A percentile compares a stretch with the other conserved stretches of the same genome.
These are phyloP conservation scores for Drosophila subquinaria DNA, from an alignment of 2,888 invertebrate species.

Conservation along the genomic window DNA sequence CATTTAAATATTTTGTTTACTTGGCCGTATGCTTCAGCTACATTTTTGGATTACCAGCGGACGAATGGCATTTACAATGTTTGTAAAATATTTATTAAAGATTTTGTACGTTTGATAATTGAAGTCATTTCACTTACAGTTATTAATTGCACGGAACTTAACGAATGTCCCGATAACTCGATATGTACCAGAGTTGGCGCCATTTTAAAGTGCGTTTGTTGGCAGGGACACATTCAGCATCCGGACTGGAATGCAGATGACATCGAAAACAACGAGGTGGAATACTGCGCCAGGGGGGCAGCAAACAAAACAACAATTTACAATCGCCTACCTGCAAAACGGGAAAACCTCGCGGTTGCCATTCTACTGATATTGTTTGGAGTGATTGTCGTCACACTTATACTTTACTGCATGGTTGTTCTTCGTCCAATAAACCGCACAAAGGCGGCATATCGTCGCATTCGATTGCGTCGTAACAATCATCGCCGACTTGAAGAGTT, in stretches of 20 bases:
- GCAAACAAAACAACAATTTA: conserved; percentile 33
- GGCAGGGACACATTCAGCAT: conserved; percentile 57
- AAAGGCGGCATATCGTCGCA: conserved; percentile 45
- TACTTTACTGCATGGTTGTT: conserved; percentile 51
- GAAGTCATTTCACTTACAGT: conserved; percentile 30
- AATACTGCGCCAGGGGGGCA: conserved; percentile 31
- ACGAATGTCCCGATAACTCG: conserved; percentile 48
- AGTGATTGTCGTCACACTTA: conserved; percentile 42
- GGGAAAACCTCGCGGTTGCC: conserved; percentile 48
- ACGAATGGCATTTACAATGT: conserved; percentile 21
- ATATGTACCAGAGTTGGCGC: conserved; percentile 36
- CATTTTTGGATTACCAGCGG: conserved; percentile 17
- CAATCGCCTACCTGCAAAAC: conserved; percentile 40
- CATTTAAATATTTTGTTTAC: conserved; percentile 40
- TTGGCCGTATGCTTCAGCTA: conserved; percentile 27
- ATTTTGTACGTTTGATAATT: not conserved
- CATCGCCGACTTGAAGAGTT: conserved; percentile 62
- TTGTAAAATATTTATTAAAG: conserved; percentile 9
- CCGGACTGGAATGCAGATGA: conserved; percentile 40
- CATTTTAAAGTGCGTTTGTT: conserved; percentile 52
- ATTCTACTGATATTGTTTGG: conserved; percentile 57
- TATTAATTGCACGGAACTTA: conserved; percentile 29
- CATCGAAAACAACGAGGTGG: conserved; percentile 4
- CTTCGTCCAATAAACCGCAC: conserved; percentile 54
- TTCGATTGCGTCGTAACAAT: conserved; percentile 51